Base-by-base conservation (phyloP, 2,888 invertebrate genomes). In the Argyresthia goedartella region DNA sequence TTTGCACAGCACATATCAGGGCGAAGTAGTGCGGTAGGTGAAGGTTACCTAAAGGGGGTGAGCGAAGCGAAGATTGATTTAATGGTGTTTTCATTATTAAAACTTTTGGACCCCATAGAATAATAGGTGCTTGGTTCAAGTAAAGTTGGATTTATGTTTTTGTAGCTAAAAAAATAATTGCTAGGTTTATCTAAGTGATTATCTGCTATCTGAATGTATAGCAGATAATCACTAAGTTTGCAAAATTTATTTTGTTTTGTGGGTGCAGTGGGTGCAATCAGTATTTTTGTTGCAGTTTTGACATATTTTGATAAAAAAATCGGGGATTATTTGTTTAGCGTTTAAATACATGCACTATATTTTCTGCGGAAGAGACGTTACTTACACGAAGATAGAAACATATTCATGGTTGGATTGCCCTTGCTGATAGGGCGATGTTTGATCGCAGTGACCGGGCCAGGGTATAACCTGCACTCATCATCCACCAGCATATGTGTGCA, bases 401-500 rank as follows among this genome's bases (percentile, higher is more conserved):
- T 87, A 61, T 90, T 88, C 36, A 88, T 87, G 52, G 89, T 79
- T n/a, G 89, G 89, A 67, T 89, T 87, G 53, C 88, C 82, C 64
- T 85, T 87, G 63, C 88, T 88, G 56, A 89, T 80, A 13, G 89
- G 89, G 47, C 90, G 79, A 63, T 91, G 90, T 64, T 89, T 89
- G 59, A 91, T 88, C 8, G 86, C 79, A 1, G 91, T 90, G 9
- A 89, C 88, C 0, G 90, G 88, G 7, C 88, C 88, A 11, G 88
- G 86, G 62, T 85, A 87, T 13, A 84, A 69, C 11, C 76, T 69
- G 42, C 87, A 88, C 65, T 90, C 89, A 1, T 81, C 75, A 60
- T 91, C 91, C 3, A 79, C 76, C 16, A 92, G 71, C 4, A 75
- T 80, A 52, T 85, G 76, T 0, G 76, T 63, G 53, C 87, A 80